phyloP scores from a whole-genome alignment of 2,113 vertebrate species.

The Meles meles region DNA sequence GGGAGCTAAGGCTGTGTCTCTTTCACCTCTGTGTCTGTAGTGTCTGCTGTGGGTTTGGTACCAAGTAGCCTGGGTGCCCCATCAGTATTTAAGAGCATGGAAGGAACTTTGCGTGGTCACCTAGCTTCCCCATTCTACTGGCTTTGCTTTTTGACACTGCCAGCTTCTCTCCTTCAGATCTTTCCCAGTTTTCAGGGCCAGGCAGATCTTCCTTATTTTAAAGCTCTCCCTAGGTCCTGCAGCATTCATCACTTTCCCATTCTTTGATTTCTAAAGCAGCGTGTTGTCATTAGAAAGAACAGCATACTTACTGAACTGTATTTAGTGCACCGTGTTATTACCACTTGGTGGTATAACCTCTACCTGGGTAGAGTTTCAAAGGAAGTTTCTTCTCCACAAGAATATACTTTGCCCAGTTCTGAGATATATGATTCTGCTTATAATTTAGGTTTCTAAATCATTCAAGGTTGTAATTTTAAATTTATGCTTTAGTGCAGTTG shows the following conservation, averaged over 20 bases:
- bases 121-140: fast-evolving
- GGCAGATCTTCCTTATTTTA: not conserved
- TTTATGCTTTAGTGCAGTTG: not conserved
- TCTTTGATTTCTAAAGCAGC: not conserved
- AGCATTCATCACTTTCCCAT: not conserved
- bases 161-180: not conserved
- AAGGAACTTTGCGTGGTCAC: not conserved
- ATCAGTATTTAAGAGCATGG: too few relatives aligned
- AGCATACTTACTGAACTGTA: not conserved
- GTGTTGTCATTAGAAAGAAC: not conserved
- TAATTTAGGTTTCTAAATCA: constrained; percentile 13
- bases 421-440: not conserved
- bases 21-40: not conserved
- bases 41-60: too few relatives aligned
- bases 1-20: not conserved
- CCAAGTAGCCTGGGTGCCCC: too few relatives aligned
- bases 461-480: not conserved
- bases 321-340: not conserved
- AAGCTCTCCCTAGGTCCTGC: not conserved
- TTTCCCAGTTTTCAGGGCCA: not conserved
- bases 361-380: constrained; percentile 3
- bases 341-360: not conserved
- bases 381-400: not conserved
- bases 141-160: not conserved
- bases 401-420: not conserved